Evolutionary conservation across 2,888 invertebrate species (phyloP), one percentile per base, ranked within the genome.

Genomic region (Caenorhabditis parvicauda): DNA sequence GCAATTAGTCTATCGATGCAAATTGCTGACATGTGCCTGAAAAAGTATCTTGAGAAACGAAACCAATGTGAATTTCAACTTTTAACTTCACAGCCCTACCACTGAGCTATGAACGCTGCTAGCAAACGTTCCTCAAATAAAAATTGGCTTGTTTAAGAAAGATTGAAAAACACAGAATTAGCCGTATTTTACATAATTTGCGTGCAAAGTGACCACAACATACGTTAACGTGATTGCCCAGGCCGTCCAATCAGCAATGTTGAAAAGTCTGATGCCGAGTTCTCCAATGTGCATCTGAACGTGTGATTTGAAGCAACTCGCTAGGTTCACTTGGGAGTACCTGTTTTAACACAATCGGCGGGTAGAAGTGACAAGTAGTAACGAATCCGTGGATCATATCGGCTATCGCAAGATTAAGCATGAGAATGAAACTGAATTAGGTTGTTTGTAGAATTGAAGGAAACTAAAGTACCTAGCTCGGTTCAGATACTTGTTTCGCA

Each of bases 191-290:
- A n/a, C n/a, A n/a, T n/a, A n/a, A n/a, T n/a, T n/a, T n/a, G n/a
- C n/a, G n/a, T n/a, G n/a, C n/a, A n/a, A n/a, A n/a, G n/a, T n/a
- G n/a, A n/a, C 4, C 21, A 2, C 25, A 17, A 25, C 67, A 54
- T 54, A 77, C 74, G 79, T 81, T 41, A 80, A 52, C 19, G 81
- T 81, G 41, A 81, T 75, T 29, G 77, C 74, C 81, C 81, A 81
- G 19, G 80, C 81, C 2, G 80, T 79, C 81, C 81, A 81, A 54
- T 81, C 81, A 56, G 80, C 59, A 19, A 77, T 70, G 60, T 81
- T 81, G 59, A 77, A 77, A 12, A 77, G 57, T 19, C 77, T 71
- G 50, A 77, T 59, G 12, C 65, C 76, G 28, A 74, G 41, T 27
- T 70, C 66, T 19, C 72, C 67, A n/a, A 79, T 55, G 49, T 67